Evolutionary conservation across 2,888 invertebrate species (phyloP).

Genomic region (Drosophila mayaguana): DNA sequence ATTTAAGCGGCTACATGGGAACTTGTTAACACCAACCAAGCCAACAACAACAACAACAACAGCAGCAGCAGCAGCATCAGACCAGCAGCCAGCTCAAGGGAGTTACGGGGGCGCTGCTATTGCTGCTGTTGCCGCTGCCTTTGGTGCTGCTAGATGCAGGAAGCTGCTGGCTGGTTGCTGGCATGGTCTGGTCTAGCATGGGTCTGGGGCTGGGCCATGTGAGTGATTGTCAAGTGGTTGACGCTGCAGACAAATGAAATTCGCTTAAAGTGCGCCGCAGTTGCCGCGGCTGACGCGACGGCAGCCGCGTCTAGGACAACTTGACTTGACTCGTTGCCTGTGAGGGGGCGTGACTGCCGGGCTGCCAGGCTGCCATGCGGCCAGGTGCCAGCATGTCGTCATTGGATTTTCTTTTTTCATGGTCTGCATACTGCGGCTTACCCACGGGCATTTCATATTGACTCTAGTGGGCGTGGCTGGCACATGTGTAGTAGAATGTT

Average conservation of each 20-base stretch:
- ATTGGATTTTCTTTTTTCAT: conserved; percentile 9
- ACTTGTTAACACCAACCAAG: conserved; percentile 80
- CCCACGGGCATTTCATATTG: conserved; percentile 24
- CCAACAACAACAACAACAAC: conserved; percentile 53
- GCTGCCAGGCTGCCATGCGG: conserved; percentile 22
- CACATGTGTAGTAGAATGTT: conserved; percentile 19
- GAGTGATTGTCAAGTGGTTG: conserved; percentile 82
- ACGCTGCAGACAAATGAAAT: conserved; percentile 81
- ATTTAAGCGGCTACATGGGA: conserved; percentile 81
- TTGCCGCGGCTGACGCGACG: conserved; percentile 49
- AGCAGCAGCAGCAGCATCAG: conserved; percentile 17
- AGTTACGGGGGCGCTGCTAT: conserved; percentile 20
- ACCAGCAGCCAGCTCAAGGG: conserved; percentile 41
- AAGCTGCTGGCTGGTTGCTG: conserved; percentile 45
- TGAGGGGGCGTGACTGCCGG: conserved; percentile 66
- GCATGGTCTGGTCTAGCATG: conserved; percentile 5
- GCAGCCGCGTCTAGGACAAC: conserved; percentile 65
- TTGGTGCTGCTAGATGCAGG: conserved; percentile 42
- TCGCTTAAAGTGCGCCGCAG: conserved; percentile 80
- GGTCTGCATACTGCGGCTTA: conserved; percentile 35
- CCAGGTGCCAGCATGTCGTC: conserved; percentile 17
- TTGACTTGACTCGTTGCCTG: conserved; percentile 60
- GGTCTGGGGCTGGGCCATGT: conserved; percentile 61
- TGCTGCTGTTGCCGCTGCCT: conserved; percentile 17
- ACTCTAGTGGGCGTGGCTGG: conserved; percentile 29